These are phyloP conservation scores for Masnerella sp. DNA, from an alignment of 2,888 invertebrate genomes.

Conservation along the genomic window DNA sequence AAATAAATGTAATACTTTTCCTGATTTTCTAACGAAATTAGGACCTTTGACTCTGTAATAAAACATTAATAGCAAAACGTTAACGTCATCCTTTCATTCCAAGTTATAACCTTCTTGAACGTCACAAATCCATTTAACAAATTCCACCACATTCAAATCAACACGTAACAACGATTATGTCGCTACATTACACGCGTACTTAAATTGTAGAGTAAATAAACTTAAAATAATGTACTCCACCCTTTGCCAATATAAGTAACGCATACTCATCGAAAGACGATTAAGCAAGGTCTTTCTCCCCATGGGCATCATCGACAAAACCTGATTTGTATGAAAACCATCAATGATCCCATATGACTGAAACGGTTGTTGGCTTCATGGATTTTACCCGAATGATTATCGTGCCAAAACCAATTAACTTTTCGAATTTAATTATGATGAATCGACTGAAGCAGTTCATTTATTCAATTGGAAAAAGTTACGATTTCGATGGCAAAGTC, in stretches of 20 bases:
- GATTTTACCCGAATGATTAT: not conserved
- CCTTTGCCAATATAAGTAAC: conserved; percentile 23
- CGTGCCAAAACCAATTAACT: conserved; percentile 2
- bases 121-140: conserved; percentile 31
- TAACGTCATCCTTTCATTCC: conserved; percentile 15
- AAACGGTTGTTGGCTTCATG: conserved; percentile 37
- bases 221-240: conserved; percentile 10
- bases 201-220: conserved; percentile 12
- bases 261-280: conserved; percentile 6
- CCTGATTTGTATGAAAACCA: not conserved
- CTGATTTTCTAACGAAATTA: too few species aligned
- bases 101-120: conserved; percentile 19
- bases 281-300: conserved; percentile 8
- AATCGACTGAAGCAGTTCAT: not conserved
- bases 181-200: conserved; percentile 37
- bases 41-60: too few species aligned
- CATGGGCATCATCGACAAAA: conserved; percentile 8
- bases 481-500: too few species aligned
- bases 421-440: not conserved
- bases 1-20: too few species aligned
- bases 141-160: conserved; percentile 47
- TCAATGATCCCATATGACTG: conserved; percentile 28
- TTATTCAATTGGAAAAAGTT: not conserved
- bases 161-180: conserved; percentile 22
- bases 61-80: conserved; percentile 3